Evolutionary conservation across 2,797 vertebrate genomes (phyloP), one percentile per base, ranked within the genome.

Genomic region (Vespertilio murinus): DNA sequence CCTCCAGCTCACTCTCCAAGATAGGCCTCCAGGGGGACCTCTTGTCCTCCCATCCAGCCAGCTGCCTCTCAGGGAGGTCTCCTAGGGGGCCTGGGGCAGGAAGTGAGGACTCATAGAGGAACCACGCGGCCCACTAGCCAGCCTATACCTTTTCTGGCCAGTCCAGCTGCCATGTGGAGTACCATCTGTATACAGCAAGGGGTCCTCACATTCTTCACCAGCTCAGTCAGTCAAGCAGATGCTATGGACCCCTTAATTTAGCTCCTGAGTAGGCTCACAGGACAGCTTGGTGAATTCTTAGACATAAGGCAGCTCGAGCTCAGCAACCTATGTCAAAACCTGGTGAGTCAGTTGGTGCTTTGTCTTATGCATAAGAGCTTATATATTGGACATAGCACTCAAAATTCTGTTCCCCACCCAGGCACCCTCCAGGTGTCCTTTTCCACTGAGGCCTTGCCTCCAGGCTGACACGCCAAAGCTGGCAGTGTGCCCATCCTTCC

Each of bases 301-400:
- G 65, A 90, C 40, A 73, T 42, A 22, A 94, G 16, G 67, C 22
- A 69, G 71, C n/a, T 70, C 8, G 0, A 38, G 30, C 30, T 71
- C 47, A 2, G 30, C 28, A 75, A 80, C 73, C 77, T 87, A 13
- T 38, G 47, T 65, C 65, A 91, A 80, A 82, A 80, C 33, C 23
- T 77, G 47, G 14, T 35, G 38, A 61, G 56, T 59, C 70, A 11
- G 0, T 1, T 40, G 64, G 18, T 73, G 54, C 38, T 82, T 74
- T 45, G 61, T 22, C 47, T 3, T 4, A 56, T 23, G 40, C 33
- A 4, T 67, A 90, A 14, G 40, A 87, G 17, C 35, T 45, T 30
- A 45, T 6, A n/a, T 2, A 0, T 28, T 61, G 38, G 22, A 33
- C 52, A 80, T 22, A 73, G 40, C n/a, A 45, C 65, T 92, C 42